Percentiles rank a stretch among this genome's conserved stretches.
These are phyloP conservation scores for Trialeurodes vaporariorum DNA, from an alignment of 1,140 invertebrate genomes.

Conservation along the genomic window DNA sequence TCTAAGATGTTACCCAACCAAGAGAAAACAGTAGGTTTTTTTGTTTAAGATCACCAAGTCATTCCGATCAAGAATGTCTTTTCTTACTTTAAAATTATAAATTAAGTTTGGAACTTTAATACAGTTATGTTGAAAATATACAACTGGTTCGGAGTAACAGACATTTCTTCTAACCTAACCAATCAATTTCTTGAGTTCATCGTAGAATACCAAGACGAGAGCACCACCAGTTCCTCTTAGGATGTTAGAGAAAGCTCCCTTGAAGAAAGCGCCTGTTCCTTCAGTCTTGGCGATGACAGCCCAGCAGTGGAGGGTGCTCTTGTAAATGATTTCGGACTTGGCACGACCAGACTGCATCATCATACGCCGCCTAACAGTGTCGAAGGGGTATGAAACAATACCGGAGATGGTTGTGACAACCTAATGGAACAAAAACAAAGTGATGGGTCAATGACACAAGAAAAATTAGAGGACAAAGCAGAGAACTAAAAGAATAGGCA, in stretches of 20 bases:
- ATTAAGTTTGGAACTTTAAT: background rate
- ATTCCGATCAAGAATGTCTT: background rate
- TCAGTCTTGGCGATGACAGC: constrained; percentile 50
- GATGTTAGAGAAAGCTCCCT: constrained; percentile 69
- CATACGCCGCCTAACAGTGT: constrained; percentile 81
- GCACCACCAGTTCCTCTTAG: constrained; percentile 67
- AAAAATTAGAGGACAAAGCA: background rate
- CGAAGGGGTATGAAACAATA: constrained; percentile 81
- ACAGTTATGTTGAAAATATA: background rate
- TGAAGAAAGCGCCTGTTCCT: constrained; percentile 61
- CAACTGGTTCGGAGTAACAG: background rate
- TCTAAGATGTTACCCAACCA: background rate
- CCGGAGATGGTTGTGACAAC: constrained; percentile 60
- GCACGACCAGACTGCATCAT: constrained; percentile 74
- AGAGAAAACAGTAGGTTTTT: no score
- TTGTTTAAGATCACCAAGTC: background rate
- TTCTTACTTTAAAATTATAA: background rate
- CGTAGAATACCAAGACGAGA: constrained; percentile 64
- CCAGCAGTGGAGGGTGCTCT: constrained; percentile 62
- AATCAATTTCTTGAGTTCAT: constrained; percentile 58
- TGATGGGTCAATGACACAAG: background rate
- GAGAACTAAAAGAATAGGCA: constrained; percentile 1
- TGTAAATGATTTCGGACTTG: constrained; percentile 56
- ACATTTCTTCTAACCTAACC: constrained; percentile 14
- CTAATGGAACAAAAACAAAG: constrained; percentile 31